phyloP scores from a whole-genome alignment of 2,797 vertebrate genomes.

The Thunnus albacares region DNA sequence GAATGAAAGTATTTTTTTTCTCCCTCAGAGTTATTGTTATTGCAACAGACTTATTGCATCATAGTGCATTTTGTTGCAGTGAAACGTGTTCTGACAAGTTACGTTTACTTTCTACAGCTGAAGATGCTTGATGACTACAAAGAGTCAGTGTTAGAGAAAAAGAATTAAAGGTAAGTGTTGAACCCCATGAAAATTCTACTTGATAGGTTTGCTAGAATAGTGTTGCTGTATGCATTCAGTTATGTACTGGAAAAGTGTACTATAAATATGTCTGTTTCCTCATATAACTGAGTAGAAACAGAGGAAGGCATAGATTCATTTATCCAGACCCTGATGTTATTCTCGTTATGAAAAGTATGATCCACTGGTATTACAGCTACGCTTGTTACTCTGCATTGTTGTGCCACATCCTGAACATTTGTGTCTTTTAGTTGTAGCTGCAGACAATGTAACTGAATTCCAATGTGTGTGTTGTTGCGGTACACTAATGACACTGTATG shows the following conservation, averaged over 20 bases:
- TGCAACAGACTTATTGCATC: not conserved
- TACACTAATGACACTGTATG: slow-evolving; percentile 9
- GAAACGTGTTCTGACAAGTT: not conserved
- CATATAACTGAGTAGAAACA: slow-evolving; percentile 4
- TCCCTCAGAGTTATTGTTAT: not conserved
- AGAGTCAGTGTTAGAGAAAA: slow-evolving; percentile 1
- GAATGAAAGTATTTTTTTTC: not conserved
- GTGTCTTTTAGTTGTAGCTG: slow-evolving; percentile 10
- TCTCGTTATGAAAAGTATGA: not conserved
- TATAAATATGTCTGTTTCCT: slow-evolving; percentile 1
- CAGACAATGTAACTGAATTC: slow-evolving; percentile 1
- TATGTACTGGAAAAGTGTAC: not conserved
- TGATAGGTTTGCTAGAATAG: slow-evolving; percentile 10
- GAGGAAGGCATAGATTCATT: not conserved
- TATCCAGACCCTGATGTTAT: not conserved
- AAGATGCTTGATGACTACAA: not conserved
- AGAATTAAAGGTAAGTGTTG: slow-evolving; percentile 21
- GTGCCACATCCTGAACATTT: not conserved
- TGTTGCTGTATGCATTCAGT: not conserved
- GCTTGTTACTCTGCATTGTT: not conserved
- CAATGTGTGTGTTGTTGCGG: slow-evolving; percentile 19
- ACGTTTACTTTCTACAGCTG: not conserved
- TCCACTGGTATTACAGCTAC: not conserved
- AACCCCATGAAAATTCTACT: slow-evolving; percentile 13
- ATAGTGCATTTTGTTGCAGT: not conserved